Evolutionary conservation across 2,797 vertebrate species (phyloP).

Genomic region (Bovichtus variegatus): DNA sequence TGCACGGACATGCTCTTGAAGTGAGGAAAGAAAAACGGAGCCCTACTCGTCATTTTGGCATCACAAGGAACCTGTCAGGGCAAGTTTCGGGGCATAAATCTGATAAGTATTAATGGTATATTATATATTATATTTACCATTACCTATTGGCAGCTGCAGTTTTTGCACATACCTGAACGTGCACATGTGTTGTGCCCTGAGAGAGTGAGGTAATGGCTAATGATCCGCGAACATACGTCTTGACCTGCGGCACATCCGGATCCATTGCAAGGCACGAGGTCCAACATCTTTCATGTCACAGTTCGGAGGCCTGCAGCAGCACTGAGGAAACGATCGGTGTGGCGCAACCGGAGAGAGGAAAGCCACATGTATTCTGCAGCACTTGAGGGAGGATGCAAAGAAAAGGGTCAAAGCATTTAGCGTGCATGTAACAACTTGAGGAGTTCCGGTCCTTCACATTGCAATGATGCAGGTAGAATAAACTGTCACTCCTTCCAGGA

Average conservation of each 20-base stretch:
- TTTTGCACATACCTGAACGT: not conserved
- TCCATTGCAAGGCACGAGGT: slow-evolving; percentile 34
- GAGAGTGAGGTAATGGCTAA: slow-evolving; percentile 32
- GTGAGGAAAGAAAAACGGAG: slow-evolving; percentile 38
- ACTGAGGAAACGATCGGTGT: slow-evolving; percentile 49
- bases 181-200: slow-evolving; percentile 1
- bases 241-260: slow-evolving; percentile 44
- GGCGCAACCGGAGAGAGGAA: slow-evolving; percentile 19
- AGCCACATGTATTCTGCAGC: slow-evolving; percentile 27
- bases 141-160: not conserved
- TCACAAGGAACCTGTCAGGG: not conserved
- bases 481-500: not conserved
- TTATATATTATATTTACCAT: not conserved
- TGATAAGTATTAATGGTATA: not conserved
- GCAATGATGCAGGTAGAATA: not conserved
- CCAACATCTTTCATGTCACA: slow-evolving; percentile 47
- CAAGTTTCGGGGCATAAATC: not conserved
- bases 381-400: slow-evolving; percentile 32
- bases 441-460: not conserved
- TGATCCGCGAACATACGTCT: slow-evolving; percentile 20
- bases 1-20: not conserved
- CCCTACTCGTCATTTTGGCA: too few species aligned
- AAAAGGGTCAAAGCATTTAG: slow-evolving; percentile 19
- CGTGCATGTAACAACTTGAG: not conserved
- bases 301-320: slow-evolving; percentile 54